Base-by-base conservation (phyloP, 2,113 vertebrate genomes). In the Lontra canadensis region DNA sequence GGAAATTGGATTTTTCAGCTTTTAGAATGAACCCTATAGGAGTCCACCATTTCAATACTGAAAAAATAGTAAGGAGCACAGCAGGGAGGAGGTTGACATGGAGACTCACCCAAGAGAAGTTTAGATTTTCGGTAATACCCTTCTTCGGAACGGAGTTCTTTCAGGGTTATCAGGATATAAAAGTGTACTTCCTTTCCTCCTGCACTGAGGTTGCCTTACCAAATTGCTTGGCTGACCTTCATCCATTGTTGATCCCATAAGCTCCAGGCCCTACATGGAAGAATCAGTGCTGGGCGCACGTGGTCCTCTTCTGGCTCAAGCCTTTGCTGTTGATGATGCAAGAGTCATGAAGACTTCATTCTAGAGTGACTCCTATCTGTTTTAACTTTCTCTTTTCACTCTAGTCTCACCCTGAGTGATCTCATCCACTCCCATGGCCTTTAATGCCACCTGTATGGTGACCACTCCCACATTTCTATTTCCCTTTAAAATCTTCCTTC, bases 171-270 rank as follows among this genome's bases (percentile, higher is more conserved):
- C 73, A 67, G 25, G 34, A 18, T 73, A 13, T 23, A 17, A 65
- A 36, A 29, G 23, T 18, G 4, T 31, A 49, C 61, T 71, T 65
- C 29, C 25, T 11, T 18, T 65, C 42, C 69, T 88, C 21, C 18
- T 7, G 14, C 25, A 14, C 76, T 18, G 42, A 52, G 52, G 31
- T 36, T 63, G 85, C 42, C 39, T 95, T 95, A 88, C 57, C 91
- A 94, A 29, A 80, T 44, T 63, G 84, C 79, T 96, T 85, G 91
- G 81, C 95, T 95, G 88, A 88, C 63, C 81, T 93, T 94, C 76
- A 61, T 34, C 20, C 20, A 23, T 7, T 67, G 67, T 78, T 90
- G 88, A 87, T 47, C 65, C 23, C 3, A 0, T 67, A 42, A 76
- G 52, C 69, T 23, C n/a, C 71, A 14, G 69, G 55, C 7, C 63